Evolutionary conservation across 2,113 vertebrate genomes (phyloP), one percentile per base, ranked within the genome.

Genomic region (Ophiodon elongatus): DNA sequence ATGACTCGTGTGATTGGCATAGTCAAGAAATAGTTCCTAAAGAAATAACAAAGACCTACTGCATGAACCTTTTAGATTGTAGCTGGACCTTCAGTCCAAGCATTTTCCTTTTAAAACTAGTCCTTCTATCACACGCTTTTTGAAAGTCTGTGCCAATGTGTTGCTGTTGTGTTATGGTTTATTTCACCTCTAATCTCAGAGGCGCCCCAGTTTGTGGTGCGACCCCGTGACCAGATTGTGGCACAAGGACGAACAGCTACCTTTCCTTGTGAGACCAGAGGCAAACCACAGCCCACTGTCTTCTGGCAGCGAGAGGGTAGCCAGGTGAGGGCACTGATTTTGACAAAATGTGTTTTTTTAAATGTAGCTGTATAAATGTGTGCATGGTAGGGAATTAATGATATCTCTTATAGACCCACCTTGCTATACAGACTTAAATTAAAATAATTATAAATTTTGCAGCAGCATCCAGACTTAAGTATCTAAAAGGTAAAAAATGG

Each of bases 241-340:
- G 96, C 97, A 56, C 98, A 99, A 93, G 98, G 98, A 67, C 96
- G 97, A 73, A 97, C 96, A 3, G 97, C 97, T 74, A 97, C 96
- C 68, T 99, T 99, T 94, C 98, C 98, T 79, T 99, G 98, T 89
- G 97, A 98, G 96, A 99, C 98, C 52, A 97, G 97, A 91, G 98
- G 98, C 80, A 99, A 99, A 90, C 98, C 98, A 54, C 98, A 99
- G 79, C 98, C 98, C 57, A 97, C 98, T 65, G 97, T 99, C 79
- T 99, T 99, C 95, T 99, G 98, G 98, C 98, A 99, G 89, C 97
- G 97, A 87, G 98, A 99, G 92, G 98, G 98, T 76, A 98, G 97
- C 82, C 98, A 99, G 97, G 98, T 99, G 88, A 92, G 93, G 27
- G 72, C 2, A 62, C 43, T 15, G 35, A 68, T 41, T 89, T 82